phyloP scores from a whole-genome alignment of 2,888 invertebrate genomes.

The Chymomyza amoena region DNA sequence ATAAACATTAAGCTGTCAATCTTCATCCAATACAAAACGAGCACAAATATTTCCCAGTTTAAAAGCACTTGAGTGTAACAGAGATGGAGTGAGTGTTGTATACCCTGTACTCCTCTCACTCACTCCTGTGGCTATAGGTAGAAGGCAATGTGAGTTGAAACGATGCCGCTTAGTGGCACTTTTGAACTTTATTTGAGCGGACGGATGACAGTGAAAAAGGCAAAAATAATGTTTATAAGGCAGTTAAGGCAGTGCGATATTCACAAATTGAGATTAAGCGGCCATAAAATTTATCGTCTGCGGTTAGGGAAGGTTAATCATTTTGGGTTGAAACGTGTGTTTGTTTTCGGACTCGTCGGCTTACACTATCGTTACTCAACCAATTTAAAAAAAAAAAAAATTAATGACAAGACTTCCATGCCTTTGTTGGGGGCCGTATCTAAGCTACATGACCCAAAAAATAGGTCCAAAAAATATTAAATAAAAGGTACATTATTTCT shows the following conservation, averaged over 20 bases:
- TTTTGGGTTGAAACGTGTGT: too few relatives aligned
- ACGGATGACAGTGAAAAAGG: background rate
- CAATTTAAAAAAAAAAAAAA: too few relatives aligned
- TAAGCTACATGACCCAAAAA: too few relatives aligned
- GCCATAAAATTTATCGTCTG: too few relatives aligned
- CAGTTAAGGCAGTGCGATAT: constrained; percentile 35
- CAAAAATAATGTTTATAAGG: background rate
- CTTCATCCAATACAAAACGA: constrained; percentile 50
- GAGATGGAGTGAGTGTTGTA: constrained; percentile 1
- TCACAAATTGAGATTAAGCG: too few relatives aligned
- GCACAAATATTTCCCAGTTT: background rate
- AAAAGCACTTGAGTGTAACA: background rate
- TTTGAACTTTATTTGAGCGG: constrained; percentile 59
- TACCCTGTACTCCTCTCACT: background rate
- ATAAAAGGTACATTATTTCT: too few relatives aligned
- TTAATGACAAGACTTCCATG: too few relatives aligned
- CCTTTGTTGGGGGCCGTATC: too few relatives aligned
- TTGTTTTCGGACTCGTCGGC: too few relatives aligned
- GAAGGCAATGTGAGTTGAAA: background rate
- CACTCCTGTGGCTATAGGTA: background rate
- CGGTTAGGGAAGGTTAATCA: too few relatives aligned
- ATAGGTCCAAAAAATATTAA: too few relatives aligned
- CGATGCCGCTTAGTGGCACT: constrained; percentile 58
- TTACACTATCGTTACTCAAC: too few relatives aligned
- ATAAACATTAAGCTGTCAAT: constrained; percentile 70